Percentiles rank a stretch among this genome's conserved stretches.
Conservation (phyloP, 2,113 vertebrate species). For the Dermatemys mawii region DNA sequence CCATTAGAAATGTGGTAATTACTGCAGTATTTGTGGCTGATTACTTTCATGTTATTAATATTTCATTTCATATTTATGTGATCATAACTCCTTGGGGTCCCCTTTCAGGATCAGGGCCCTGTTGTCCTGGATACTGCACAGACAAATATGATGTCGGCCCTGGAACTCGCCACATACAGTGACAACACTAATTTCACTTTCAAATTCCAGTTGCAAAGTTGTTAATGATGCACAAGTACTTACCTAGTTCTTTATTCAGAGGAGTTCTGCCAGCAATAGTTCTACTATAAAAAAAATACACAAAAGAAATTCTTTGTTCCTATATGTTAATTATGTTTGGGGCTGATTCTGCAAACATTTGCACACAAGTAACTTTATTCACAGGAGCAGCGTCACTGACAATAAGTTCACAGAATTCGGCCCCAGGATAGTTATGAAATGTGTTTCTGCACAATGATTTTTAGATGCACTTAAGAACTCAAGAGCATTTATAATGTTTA, state of each 20-base stretch:
- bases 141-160: neutral
- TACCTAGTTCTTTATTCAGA: neutral
- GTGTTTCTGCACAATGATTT: slow-evolving; percentile 31
- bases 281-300: neutral
- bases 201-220: neutral
- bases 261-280: slow-evolving; percentile 3
- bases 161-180: neutral
- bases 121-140: neutral
- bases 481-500: slow-evolving; percentile 29
- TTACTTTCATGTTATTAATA: neutral
- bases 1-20: neutral
- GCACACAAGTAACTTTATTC: neutral
- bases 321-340: neutral
- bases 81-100: neutral
- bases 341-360: slow-evolving; percentile 22
- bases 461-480: neutral
- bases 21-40: neutral
- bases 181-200: slow-evolving; percentile 25
- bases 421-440: slow-evolving; percentile 12
- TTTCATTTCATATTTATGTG: neutral
- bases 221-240: neutral
- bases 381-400: slow-evolving; percentile 6
- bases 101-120: neutral
- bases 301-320: slow-evolving; percentile 2
- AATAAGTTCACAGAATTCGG: slow-evolving; percentile 24